Conservation (phyloP, 2,888 invertebrate species). For the Bugulina stolonifera region DNA sequence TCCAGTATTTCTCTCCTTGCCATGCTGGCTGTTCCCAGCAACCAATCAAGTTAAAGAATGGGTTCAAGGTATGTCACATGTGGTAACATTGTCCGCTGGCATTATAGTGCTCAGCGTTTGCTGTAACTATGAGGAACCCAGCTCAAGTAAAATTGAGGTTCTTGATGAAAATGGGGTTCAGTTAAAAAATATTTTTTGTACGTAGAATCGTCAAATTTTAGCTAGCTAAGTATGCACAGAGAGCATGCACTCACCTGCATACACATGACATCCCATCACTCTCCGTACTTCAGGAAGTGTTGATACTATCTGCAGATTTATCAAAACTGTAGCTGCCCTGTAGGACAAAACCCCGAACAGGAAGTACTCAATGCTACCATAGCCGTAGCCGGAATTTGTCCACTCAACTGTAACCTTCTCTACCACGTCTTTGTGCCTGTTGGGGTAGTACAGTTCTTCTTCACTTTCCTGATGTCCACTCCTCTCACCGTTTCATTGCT, state of each 20-base stretch:
- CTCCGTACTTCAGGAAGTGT: too few species aligned
- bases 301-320: background rate
- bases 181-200: too few species aligned
- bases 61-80: background rate
- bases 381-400: background rate
- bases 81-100: too few species aligned
- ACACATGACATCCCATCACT: too few species aligned
- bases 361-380: background rate
- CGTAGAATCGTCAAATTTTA: too few species aligned
- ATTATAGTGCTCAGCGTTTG: too few species aligned
- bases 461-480: background rate
- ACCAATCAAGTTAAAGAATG: background rate
- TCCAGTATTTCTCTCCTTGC: slow-evolving; percentile 68
- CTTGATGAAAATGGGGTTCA: too few species aligned
- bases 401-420: background rate
- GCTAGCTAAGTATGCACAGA: too few species aligned
- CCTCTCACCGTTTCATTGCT: background rate
- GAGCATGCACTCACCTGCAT: too few species aligned
- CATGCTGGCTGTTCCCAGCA: slow-evolving; percentile 63
- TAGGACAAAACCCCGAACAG: background rate
- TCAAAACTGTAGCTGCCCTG: background rate
- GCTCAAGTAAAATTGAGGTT: too few species aligned
- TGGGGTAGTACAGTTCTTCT: background rate
- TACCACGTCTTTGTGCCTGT: background rate
- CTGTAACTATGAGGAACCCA: too few species aligned